Evolutionary conservation across 2,888 invertebrate genomes (phyloP), one percentile per base, ranked within the genome.

Genomic region (Rambutsinella grinnellia): DNA sequence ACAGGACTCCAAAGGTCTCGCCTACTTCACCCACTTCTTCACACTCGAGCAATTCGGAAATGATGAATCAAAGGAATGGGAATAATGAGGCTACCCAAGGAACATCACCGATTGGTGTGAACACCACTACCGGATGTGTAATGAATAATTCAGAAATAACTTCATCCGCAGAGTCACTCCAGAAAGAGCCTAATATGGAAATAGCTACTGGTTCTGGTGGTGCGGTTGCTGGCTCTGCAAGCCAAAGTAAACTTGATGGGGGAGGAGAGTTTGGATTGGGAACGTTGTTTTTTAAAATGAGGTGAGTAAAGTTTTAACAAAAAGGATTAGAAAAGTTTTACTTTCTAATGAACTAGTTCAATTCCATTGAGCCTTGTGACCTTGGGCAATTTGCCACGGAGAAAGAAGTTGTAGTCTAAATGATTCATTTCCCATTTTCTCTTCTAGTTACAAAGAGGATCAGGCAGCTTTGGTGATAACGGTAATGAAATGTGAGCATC

Each of bases 391-490:
- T 62, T 62, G 62, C 62, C 62, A 62, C 24, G 44, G 44, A 44
- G 44, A 13, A 44, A 13, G 44, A 44, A 44, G 13, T 44, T 44
- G 8, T 13, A 44, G 44, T 44, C 8, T 8, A 24, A 21, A 54
- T 8, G 54, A 5, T n/a, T 24, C 19, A n/a, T 54, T 26, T 23
- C 10, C 44, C 13, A 27, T 53, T 54, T 61, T 49, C 72, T 77
- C 74, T 86, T 86, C n/a, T 85, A 93, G 94, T 79, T 97, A 96
- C 88, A 92, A 95, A 85, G 91, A 92, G 81, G 96, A 96, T 86
- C 94, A 96, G 86, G 94, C 92, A 84, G 95, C 96, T 0, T 88
- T 98, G 84, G 93, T 95, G 84, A 96, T 98, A 21, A 96, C 94
- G 0, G 95, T 98, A 84, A 93, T 96, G 47, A 93, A 94, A 56